phyloP scores from a whole-genome alignment of 2,888 invertebrate genomes.

The Caenorhabditis sp. region DNA sequence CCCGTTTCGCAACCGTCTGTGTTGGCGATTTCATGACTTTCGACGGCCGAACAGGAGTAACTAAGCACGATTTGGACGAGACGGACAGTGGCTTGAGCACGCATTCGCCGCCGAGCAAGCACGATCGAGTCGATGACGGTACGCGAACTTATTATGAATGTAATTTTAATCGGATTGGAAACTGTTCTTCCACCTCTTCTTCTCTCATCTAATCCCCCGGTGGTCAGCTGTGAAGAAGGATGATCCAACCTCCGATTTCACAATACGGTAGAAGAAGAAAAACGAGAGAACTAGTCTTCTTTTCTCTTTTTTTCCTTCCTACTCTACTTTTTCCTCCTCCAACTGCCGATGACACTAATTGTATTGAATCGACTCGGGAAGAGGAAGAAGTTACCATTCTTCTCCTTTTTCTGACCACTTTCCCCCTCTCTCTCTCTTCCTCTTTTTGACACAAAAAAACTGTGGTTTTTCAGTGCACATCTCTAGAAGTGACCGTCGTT shows the following conservation, averaged over 20 bases:
- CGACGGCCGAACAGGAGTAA: slow-evolving; percentile 11
- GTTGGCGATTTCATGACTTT: slow-evolving; percentile 35
- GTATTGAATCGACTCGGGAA: background rate
- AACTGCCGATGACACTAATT: background rate
- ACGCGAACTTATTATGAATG: background rate
- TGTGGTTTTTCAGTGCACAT: slow-evolving; percentile 36
- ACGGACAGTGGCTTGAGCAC: slow-evolving; percentile 49
- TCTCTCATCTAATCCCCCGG: background rate
- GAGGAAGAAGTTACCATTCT: slow-evolving; percentile 22
- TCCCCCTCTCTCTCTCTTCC: slow-evolving; percentile 7
- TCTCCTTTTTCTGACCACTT: background rate
- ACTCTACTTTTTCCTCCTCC: too few relatives aligned
- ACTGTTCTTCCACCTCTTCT: too few relatives aligned
- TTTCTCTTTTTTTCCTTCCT: too few relatives aligned
- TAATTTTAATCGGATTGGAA: slow-evolving; percentile 24
- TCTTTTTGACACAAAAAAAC: slow-evolving; percentile 14
- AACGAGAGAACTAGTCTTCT: too few relatives aligned
- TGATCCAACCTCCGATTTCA: too few relatives aligned
- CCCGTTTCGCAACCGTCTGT: slow-evolving; percentile 53
- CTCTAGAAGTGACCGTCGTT: slow-evolving; percentile 52
- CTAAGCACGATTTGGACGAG: slow-evolving; percentile 20
- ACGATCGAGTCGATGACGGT: slow-evolving; percentile 48
- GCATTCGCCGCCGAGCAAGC: slow-evolving; percentile 49
- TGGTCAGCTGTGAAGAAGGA: too few relatives aligned
- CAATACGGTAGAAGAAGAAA: too few relatives aligned